Evolutionary conservation across 1,140 invertebrate genomes (phyloP), one percentile per base, ranked within the genome.

Genomic region (Stegodyphus mimosarum): DNA sequence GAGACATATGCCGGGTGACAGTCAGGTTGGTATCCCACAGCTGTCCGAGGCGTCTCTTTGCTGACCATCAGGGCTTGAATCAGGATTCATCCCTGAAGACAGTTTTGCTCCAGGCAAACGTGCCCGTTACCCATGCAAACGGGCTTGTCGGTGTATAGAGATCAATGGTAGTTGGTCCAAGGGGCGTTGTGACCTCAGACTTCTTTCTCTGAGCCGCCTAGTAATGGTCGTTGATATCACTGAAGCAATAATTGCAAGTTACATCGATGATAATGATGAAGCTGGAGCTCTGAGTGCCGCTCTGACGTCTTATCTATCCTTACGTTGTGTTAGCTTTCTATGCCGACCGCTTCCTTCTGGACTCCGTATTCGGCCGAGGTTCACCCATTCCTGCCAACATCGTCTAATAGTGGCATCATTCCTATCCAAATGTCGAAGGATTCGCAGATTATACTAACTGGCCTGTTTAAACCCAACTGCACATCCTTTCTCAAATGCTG

Each of bases 351-450:
- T 72, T 10, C 75, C 51, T n/a, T 77, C 75, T 64, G 5, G 75
- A 77, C 52, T 1, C 75, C 64, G 75, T 15, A 33, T 13, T 77
- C 48, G 18, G 10, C 55, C 50, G 3, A 64, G 7, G 50, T 77
- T 60, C 53, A 77, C 55, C 75, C 75, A 77, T 77, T 60, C 75
- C 52, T 77, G 75, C 75, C 70, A 72, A 17, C 5, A 72, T 6
- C 75, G 10, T 77, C 75, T 33, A 64, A 77, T 77, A 10, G 51
- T 18, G 3, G 75, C 75, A 77, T 77, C 75, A 6, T 2, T 77
- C 6, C 50, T 9, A 77, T 10, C 6, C 75, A 77, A 77, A 60
- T 77, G 52, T 64, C 75, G 75, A 77, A 51, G 3, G 50, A 77
- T 77, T 60, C 75, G 7, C 53, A 5, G 64, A 77, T 77, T 60